A percentile compares a stretch with the other conserved stretches of the same genome.
These are phyloP conservation scores for Chlorodrepanis virens DNA, from an alignment of 2,113 vertebrate species.

Conservation along the genomic window DNA sequence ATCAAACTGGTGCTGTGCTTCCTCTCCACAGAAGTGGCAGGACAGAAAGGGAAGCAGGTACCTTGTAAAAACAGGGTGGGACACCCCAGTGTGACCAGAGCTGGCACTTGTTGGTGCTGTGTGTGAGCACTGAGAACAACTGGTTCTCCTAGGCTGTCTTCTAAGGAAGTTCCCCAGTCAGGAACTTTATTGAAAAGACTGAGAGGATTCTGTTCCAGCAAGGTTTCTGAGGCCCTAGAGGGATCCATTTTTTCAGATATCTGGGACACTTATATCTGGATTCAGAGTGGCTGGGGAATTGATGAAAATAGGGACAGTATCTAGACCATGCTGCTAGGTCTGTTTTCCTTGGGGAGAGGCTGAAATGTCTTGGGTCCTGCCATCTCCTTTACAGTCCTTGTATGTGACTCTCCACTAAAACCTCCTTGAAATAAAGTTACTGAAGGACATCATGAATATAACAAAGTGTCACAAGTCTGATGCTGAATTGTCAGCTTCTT, in stretches of 20 bases:
- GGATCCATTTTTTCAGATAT: conserved; percentile 56
- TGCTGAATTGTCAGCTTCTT: background rate
- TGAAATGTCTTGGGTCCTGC: conserved; percentile 29
- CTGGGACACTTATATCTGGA: conserved; percentile 64
- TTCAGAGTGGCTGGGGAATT: conserved; percentile 32
- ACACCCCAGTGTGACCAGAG: background rate
- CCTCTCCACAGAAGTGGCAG: fast-evolving
- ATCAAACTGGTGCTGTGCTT: background rate
- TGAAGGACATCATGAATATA: background rate
- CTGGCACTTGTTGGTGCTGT: background rate
- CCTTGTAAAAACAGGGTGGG: background rate
- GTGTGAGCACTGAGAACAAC: background rate
- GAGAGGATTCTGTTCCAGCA: background rate
- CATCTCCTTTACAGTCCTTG: conserved; percentile 35
- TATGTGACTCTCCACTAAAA: background rate
- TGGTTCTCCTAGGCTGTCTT: background rate
- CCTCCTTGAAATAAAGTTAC: conserved; percentile 40
- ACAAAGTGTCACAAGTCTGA: background rate
- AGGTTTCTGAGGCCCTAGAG: conserved; percentile 26
- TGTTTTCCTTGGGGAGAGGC: conserved; percentile 38
- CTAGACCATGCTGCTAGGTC: conserved; percentile 45
- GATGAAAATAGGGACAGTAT: conserved; percentile 60
- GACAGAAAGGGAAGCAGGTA: background rate
- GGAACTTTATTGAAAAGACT: conserved; percentile 4
- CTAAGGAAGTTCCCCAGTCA: background rate